Evolutionary conservation across 2,113 vertebrate genomes (phyloP), one percentile per base, ranked within the genome.

Genomic region (Dissostichus mawsoni): DNA sequence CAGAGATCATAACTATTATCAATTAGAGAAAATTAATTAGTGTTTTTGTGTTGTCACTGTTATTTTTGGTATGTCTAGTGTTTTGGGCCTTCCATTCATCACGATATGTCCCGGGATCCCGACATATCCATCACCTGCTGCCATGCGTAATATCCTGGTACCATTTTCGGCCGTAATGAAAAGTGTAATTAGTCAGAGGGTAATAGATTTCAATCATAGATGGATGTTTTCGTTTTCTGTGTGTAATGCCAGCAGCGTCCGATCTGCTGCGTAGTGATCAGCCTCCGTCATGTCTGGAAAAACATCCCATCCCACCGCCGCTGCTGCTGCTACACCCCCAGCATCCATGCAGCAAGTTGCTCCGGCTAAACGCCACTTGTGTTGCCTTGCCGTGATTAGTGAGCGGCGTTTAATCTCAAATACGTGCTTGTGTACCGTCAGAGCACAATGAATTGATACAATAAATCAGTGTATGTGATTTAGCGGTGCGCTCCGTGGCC

Each of bases 251-350:
- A 52, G 48, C 77, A 50, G 55, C 75, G 83, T 83, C 88, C 82
- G 83, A 76, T 84, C 48, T 83, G 82, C 87, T 92, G 88, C 90
- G 92, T 81, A 89, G 79, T 64, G 84, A 83, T 70, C 86, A 85
- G 87, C 90, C 86, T 92, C 89, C 77, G 81, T 90, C 89, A 83
- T 88, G 90, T 90, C 89, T 86, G 87, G 70, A 59, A 79, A 84
- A 88, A 90, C 85, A 80, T 87, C 87, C 82, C 86, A 86, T 83
- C 88, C 80, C 62, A 50, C n/a, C 86, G 44, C 47, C 29, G 85
- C 86, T 67, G 65, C 65, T 33, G 79, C 73, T 78, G 45, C 65
- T 25, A 78, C 86, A 64, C 71, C 86, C 79, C 63, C 88, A 86
- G 89, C 89, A 92, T 90, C 91, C 82, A 58, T 68, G 68, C 83